A percentile compares a stretch with the other conserved stretches of the same genome.
These are phyloP conservation scores for Nemapogon koenigi DNA, from an alignment of 2,888 invertebrate species.

Conservation along the genomic window DNA sequence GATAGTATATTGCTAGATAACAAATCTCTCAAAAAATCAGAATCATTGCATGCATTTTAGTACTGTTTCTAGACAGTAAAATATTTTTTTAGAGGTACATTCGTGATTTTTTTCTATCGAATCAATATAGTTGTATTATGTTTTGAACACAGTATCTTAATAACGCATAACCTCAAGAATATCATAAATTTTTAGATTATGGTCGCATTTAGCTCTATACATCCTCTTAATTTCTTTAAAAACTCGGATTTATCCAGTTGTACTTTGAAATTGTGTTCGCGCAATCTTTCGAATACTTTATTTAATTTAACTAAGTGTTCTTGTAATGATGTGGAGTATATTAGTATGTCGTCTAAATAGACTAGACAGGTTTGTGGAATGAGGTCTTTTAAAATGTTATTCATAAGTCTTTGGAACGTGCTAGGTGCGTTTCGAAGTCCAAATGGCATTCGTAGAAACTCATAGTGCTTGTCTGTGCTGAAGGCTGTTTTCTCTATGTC, in stretches of 20 bases:
- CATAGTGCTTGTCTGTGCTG: slow-evolving; percentile 18
- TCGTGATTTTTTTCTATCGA: no score
- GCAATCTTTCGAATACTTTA: slow-evolving; percentile 16
- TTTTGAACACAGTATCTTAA: no score
- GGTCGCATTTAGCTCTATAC: no score
- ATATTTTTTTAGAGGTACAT: no score
- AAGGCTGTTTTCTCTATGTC: slow-evolving; percentile 22
- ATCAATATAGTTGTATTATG: no score
- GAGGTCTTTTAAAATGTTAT: slow-evolving; percentile 21
- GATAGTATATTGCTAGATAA: no score
- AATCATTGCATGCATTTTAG: no score
- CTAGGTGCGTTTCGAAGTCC: slow-evolving; percentile 20
- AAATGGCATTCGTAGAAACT: slow-evolving; percentile 22
- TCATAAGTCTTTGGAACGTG: slow-evolving; percentile 28
- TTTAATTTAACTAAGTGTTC: slow-evolving; percentile 16
- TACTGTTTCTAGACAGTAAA: no score
- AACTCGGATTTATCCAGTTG: slow-evolving; percentile 20
- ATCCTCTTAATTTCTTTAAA: slow-evolving; percentile 16
- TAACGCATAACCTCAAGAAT: no score
- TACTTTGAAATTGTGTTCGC: slow-evolving; percentile 17
- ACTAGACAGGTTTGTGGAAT: slow-evolving; percentile 16
- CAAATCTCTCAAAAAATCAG: no score
- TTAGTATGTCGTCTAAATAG: slow-evolving; percentile 23
- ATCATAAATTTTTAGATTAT: no score
- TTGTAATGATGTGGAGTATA: slow-evolving; percentile 16